Percentiles rank a stretch among this genome's conserved stretches.
Evolutionary conservation across 2,113 vertebrate genomes (phyloP).

Genomic region (Myotis brandtii): DNA sequence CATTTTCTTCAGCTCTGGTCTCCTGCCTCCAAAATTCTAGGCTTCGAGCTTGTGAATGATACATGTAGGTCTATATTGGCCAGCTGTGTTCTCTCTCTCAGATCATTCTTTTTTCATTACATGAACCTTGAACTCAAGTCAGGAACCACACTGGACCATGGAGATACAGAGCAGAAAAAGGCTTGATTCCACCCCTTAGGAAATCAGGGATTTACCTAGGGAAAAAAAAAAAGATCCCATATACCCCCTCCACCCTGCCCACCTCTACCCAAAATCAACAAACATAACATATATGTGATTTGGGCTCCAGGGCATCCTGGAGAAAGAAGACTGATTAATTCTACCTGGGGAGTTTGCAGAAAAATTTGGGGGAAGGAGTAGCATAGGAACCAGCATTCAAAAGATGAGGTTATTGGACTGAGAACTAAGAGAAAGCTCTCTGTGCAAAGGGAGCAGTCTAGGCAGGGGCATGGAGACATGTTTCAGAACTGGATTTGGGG

Average conservation of each 20-base stretch:
- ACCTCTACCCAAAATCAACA: not conserved
- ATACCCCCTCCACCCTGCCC: no score
- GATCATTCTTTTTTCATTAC: not conserved
- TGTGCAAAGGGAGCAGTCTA: not conserved
- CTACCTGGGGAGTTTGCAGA: not conserved
- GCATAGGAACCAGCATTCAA: not conserved
- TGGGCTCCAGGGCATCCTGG: not conserved
- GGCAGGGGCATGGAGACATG: not conserved
- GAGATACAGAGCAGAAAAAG: not conserved
- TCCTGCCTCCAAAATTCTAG: not conserved
- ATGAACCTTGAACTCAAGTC: not conserved
- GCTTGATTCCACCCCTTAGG: not conserved
- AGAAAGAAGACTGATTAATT: not conserved
- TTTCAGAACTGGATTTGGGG: not conserved
- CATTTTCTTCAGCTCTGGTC: not conserved
- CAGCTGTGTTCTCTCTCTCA: not conserved
- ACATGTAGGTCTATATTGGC: not conserved
- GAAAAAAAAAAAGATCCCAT: not conserved
- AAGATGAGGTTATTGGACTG: not conserved
- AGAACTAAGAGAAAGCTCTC: conserved; percentile 23
- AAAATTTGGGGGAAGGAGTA: not conserved
- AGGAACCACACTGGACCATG: not conserved
- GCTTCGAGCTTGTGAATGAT: not conserved
- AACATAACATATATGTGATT: not conserved
- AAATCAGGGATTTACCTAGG: not conserved